Conservation (phyloP, 2,888 invertebrate species). For the Cinara cedri region DNA sequence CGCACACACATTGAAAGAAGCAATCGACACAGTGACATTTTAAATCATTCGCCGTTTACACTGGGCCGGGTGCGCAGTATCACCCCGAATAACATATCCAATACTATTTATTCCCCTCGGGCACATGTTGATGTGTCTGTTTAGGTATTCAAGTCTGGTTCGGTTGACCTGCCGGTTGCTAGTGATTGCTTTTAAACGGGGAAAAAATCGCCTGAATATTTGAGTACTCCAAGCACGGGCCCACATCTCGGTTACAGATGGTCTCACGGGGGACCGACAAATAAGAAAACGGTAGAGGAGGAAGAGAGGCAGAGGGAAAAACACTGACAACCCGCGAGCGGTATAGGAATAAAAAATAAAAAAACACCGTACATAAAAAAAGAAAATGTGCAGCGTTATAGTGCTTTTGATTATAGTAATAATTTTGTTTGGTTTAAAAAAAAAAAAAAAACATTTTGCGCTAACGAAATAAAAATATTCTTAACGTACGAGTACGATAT, state of each 20-base stretch:
- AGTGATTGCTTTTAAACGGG: conserved; percentile 56
- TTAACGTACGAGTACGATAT: too few species aligned
- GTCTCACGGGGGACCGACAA: conserved; percentile 46
- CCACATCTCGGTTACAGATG: conserved; percentile 52
- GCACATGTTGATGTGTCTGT: conserved; percentile 52
- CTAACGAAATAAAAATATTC: too few species aligned
- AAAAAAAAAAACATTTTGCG: background rate
- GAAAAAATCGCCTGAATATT: conserved; percentile 55
- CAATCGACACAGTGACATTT: conserved; percentile 47
- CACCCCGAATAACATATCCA: conserved; percentile 45
- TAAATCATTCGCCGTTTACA: conserved; percentile 53
- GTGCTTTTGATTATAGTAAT: background rate
- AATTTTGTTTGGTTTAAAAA: background rate
- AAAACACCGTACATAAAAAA: conserved; percentile 34
- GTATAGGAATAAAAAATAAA: conserved; percentile 2
- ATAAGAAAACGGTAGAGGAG: conserved; percentile 1
- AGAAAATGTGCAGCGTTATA: conserved; percentile 12
- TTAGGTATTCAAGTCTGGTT: conserved; percentile 56
- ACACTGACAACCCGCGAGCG: conserved; percentile 18
- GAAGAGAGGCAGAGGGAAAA: conserved; percentile 5
- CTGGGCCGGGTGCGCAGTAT: background rate
- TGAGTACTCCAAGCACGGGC: conserved; percentile 52
- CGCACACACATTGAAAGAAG: conserved; percentile 28
- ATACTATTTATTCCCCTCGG: conserved; percentile 43
- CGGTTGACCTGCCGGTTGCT: conserved; percentile 54